A percentile compares a stretch with the other conserved stretches of the same genome.
Conservation (phyloP, 2,797 vertebrate species). For the Syndactyla subalaris region DNA sequence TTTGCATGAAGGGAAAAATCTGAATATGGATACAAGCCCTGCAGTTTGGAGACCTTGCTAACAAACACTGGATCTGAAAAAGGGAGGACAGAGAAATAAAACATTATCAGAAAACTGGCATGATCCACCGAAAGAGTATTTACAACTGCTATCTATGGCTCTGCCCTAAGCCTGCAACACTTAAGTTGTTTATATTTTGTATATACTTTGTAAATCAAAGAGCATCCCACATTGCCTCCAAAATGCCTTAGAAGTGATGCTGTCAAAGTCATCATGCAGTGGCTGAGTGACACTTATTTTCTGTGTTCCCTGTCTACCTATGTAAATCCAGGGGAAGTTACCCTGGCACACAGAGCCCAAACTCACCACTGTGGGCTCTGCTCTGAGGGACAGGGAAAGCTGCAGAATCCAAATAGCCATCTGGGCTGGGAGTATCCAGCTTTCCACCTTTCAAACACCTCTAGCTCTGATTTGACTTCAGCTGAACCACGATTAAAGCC, state of each 20-base stretch:
- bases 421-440: not conserved
- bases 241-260: not conserved
- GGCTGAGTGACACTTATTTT: not conserved
- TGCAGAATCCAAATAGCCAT: not conserved
- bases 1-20: not conserved
- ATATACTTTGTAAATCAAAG: accelerated
- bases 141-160: not conserved
- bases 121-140: not conserved
- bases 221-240: not conserved
- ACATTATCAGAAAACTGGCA: not conserved
- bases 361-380: not conserved
- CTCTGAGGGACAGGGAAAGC: not conserved
- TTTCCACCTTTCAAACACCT: not conserved
- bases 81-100: not conserved
- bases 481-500: not conserved
- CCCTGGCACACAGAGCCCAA: not conserved
- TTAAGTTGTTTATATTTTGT: not conserved
- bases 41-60: not conserved
- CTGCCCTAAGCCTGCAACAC: not conserved
- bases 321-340: not conserved
- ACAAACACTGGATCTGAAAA: not conserved
- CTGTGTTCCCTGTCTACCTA: not conserved
- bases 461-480: not conserved
- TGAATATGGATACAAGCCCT: not conserved
- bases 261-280: not conserved